Evolutionary conservation across 1,140 invertebrate genomes (phyloP).

Genomic region (Antheraea pernyi): DNA sequence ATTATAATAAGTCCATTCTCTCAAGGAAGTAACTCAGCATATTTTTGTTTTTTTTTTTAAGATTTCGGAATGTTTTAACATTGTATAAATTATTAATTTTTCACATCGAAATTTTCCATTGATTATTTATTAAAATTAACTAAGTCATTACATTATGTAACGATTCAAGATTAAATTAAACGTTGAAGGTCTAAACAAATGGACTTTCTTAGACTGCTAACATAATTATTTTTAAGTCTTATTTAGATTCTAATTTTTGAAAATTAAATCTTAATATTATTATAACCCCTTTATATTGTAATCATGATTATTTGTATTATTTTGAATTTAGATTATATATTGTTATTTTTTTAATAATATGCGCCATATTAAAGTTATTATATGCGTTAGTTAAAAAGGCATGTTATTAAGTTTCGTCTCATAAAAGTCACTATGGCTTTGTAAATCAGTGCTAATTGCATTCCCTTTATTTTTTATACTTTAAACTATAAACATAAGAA

Average conservation of each 20-base stretch:
- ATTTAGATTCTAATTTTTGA: constrained; percentile 1
- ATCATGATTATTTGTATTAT: constrained; percentile 5
- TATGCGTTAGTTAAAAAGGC: not conserved
- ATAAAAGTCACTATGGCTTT: too few relatives aligned
- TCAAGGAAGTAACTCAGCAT: too few relatives aligned
- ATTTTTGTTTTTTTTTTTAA: too few relatives aligned
- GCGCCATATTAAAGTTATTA: constrained; percentile 12
- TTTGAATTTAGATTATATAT: constrained; percentile 10
- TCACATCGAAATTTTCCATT: too few relatives aligned
- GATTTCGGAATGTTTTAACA: too few relatives aligned
- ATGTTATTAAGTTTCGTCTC: not conserved
- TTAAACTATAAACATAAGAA: not conserved
- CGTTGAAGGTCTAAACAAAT: not conserved
- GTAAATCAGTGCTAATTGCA: not conserved
- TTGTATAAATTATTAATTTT: too few relatives aligned
- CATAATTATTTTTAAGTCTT: too few relatives aligned
- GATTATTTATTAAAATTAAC: too few relatives aligned
- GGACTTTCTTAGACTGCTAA: constrained; percentile 5
- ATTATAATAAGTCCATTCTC: too few relatives aligned
- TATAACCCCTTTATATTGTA: not conserved
- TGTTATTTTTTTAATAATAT: constrained; percentile 7
- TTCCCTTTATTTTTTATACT: not conserved
- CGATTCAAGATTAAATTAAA: too few relatives aligned
- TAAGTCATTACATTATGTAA: too few relatives aligned
- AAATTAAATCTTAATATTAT: constrained; percentile 3